These are phyloP conservation scores for Amblyteles armatorius DNA, from an alignment of 2,888 invertebrate species.

Conservation along the genomic window DNA sequence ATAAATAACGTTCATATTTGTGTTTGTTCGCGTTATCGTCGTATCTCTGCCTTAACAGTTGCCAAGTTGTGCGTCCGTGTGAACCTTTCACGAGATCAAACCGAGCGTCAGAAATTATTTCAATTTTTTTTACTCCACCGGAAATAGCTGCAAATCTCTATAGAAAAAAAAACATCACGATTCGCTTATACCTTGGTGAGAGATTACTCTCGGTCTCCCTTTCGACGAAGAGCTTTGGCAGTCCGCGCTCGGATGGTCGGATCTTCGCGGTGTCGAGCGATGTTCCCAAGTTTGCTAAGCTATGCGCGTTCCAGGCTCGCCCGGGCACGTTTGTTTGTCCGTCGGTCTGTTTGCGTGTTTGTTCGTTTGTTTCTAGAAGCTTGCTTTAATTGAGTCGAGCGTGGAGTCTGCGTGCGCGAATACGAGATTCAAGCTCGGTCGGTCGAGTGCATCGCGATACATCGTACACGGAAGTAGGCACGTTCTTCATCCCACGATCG, in stretches of 20 bases:
- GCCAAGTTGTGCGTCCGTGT: not conserved
- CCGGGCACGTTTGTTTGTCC: conserved; percentile 67
- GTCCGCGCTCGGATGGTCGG: not conserved
- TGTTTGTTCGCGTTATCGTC: not conserved
- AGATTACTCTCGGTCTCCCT: not conserved
- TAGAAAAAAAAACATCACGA: not conserved
- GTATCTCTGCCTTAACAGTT: not conserved
- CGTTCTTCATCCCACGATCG: conserved; percentile 16
- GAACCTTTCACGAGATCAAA: not conserved
- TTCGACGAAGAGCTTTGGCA: conserved; percentile 3
- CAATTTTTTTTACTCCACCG: not conserved
- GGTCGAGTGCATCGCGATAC: conserved; percentile 48
- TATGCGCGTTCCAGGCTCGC: conserved; percentile 61
- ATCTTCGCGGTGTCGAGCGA: conserved; percentile 46
- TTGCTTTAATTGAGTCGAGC: conserved; percentile 77
- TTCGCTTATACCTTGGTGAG: not conserved
- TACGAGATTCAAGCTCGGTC: conserved; percentile 46
- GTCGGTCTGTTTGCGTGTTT: conserved; percentile 71
- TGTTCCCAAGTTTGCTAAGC: conserved; percentile 60
- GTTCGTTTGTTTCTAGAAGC: conserved; percentile 71
- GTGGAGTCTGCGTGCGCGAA: conserved; percentile 52
- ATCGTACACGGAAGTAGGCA: conserved; percentile 48
- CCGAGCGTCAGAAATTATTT: not conserved
- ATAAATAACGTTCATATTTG: no score
- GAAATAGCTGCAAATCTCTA: not conserved